Base-by-base conservation (phyloP, 2,888 invertebrate genomes). In the Peribatodes rhomboidaria region DNA sequence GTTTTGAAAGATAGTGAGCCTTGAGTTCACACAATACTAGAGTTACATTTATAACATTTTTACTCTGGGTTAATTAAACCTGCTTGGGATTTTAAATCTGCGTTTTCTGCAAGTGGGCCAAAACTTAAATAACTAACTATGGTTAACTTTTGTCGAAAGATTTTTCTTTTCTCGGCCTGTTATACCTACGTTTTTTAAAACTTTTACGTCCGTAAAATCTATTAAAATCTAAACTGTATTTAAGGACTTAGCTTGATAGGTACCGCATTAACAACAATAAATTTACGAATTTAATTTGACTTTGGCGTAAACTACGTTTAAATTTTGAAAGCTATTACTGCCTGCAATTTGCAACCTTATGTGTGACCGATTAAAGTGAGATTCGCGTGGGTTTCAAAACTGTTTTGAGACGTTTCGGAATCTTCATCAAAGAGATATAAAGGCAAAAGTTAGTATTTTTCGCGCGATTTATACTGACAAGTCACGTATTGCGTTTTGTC, bases 401-500 rank as follows among this genome's bases (percentile, higher is more conserved):
- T 35, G 0, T 1, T 0, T 0, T 16, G 1, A 14, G n/a, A 7
- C 0, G 14, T 47, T 20, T 44, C 33, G 27, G 1, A 56, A 7
- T n/a, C 13, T 18, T 14, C 13, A 13, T 50, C 46, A 33, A 27
- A 59, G 37, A 53, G 79, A 72, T 79, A 83, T 86, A 87, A 88
- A 87, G 74, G 81, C 70, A 81, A 84, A 59, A 89, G 83, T 89
- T 88, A 82, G 84, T 86, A 89, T 87, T 89, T 88, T 85, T 84
- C 78, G 75, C 72, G 76, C 78, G 83, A 91, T 91, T 92, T 89
- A 92, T 85, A 78, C 71, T 79, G 90, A 90, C 90, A 87, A 75
- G 84, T 78, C 90, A 90, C 89, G 90, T 66, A 89, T 86, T 88
- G 83, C 84, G 85, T 89, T 89, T 85, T 85, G 84, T 86, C 70